Evolutionary conservation across 1,140 invertebrate genomes (phyloP), one percentile per base, ranked within the genome.

Genomic region (Harlomillsia oculata): DNA sequence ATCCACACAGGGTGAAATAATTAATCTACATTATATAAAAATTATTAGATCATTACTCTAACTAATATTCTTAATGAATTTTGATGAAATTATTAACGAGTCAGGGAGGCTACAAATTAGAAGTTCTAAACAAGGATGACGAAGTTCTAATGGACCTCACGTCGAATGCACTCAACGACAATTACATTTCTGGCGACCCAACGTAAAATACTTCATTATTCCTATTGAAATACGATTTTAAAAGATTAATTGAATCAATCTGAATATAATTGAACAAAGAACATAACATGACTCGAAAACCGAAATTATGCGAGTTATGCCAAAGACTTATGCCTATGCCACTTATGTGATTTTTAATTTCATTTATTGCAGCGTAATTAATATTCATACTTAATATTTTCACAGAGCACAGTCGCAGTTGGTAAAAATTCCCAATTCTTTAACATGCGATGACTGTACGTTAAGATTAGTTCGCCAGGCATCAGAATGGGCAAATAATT

Each of bases 401-500:
- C 39, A 46, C 74, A 95, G 91, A 3, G 85, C 87, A 1, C 86
- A 93, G 68, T 76, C 77, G 13, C 86, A 86, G 69, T 72, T 78
- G 50, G 82, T 97, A 0, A 80, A 77, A 23, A 71, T 97, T 39
- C 89, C 90, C 2, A 71, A 75, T 21, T 80, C 87, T 71, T 84
- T 90, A 64, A 83, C 81, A 9, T 97, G 93, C 68, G 77, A 75
- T 28, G 87, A 92, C 71, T 97, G 93, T 70, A 89, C 89, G 0
- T 75, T 97, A 28, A 78, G 92, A 43, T 72, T 97, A 49, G 76
- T 93, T 11, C 75, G 91, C 1, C 85, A 95, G 72, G 91, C 82
- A 1, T 72, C 74, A 13, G 79, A 74, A 61, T n/a, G n/a, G n/a
- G n/a, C n/a, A n/a, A n/a, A n/a, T n/a, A n/a, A n/a, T n/a, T n/a